Conservation (phyloP, 2,113 vertebrate species). For the Ceyx margarethae region DNA sequence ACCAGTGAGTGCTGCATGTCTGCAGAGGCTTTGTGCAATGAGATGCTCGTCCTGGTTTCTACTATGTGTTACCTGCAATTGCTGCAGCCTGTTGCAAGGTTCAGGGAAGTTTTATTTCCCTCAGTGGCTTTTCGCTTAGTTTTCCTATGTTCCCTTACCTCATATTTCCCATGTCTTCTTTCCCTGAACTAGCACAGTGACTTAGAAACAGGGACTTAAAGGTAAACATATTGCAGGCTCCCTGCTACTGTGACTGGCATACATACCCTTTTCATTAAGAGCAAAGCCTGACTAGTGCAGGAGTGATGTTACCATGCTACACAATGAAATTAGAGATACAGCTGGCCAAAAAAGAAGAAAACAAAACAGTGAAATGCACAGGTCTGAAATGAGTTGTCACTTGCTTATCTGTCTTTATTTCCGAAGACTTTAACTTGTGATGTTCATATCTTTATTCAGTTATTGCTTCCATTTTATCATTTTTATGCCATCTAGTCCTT, state of each 20-base stretch:
- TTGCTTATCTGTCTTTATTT: background rate
- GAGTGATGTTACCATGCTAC: constrained; percentile 10
- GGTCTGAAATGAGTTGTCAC: background rate
- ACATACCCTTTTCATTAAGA: background rate
- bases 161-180: background rate
- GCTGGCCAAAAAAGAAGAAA: background rate
- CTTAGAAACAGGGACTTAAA: background rate
- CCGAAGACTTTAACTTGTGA: background rate
- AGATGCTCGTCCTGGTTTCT: background rate
- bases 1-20: background rate
- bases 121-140: background rate
- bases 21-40: background rate
- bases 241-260: background rate
- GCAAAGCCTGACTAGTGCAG: background rate
- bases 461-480: background rate
- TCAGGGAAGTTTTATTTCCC: background rate
- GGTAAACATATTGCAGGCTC: background rate
- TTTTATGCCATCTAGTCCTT: background rate
- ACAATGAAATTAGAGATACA: constrained; percentile 10
- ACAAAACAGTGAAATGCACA: background rate
- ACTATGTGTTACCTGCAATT: background rate
- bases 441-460: background rate
- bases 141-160: background rate
- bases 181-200: background rate
- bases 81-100: background rate